Conservation (phyloP, 2,113 vertebrate species). For the Psilopogon haemacephalus region DNA sequence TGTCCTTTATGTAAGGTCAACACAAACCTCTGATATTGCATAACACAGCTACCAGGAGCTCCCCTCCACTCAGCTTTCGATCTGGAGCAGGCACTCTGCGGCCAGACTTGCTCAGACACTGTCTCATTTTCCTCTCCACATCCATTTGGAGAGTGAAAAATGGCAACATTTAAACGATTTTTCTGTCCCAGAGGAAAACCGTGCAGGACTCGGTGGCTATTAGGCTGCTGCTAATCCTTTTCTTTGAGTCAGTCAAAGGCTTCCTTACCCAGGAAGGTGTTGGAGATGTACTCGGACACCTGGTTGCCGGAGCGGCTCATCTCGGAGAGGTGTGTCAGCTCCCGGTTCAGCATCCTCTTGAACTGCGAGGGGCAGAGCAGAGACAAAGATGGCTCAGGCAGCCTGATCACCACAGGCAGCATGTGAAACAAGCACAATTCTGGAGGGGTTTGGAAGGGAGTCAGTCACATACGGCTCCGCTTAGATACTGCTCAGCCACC, state of each 20-base stretch:
- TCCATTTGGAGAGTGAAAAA: not conserved
- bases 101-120: not conserved
- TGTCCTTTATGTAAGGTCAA: conserved; percentile 37
- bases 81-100: not conserved
- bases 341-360: conserved; percentile 98
- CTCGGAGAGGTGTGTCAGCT: conserved; percentile 96
- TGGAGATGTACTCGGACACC: conserved; percentile 99
- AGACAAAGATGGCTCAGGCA: not conserved
- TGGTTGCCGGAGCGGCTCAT: conserved; percentile 99
- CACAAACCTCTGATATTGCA: not conserved
- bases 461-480: not conserved
- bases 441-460: not conserved
- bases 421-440: not conserved
- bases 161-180: not conserved
- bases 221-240: not conserved
- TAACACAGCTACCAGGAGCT: not conserved
- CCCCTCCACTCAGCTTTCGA: not conserved
- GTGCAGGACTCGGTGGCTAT: not conserved
- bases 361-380: conserved; percentile 79
- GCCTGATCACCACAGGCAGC: not conserved
- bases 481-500: not conserved
- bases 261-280: conserved; percentile 94
- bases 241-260: not conserved
- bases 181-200: not conserved
- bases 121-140: not conserved